phyloP scores from a whole-genome alignment of 2,888 invertebrate species.

The Epistrophella euchroma region DNA sequence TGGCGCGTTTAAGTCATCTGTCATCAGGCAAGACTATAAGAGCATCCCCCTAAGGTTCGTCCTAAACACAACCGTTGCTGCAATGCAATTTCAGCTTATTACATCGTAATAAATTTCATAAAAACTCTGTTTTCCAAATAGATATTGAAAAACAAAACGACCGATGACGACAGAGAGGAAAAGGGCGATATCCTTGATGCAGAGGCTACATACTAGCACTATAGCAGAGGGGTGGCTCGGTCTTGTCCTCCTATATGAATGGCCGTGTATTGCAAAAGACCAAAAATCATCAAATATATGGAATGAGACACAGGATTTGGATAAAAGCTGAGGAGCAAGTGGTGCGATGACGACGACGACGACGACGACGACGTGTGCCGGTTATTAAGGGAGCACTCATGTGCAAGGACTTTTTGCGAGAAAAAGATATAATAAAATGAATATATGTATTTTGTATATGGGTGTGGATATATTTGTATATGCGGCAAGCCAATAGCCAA shows the following conservation, averaged over 20 bases:
- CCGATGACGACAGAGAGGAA: background rate
- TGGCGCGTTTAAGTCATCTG: conserved; percentile 62
- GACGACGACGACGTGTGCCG: conserved; percentile 74
- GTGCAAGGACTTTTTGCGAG: conserved; percentile 59
- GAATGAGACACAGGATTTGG: conserved; percentile 13
- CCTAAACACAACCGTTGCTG: conserved; percentile 53
- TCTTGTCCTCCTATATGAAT: conserved; percentile 3
- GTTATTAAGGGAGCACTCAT: conserved; percentile 74
- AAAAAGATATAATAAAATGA: conserved; percentile 59
- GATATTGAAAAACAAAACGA: conserved; percentile 61
- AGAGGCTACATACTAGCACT: background rate
- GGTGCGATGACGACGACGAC: no score
- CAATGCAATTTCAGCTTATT: conserved; percentile 72
- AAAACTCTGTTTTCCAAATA: conserved; percentile 55
- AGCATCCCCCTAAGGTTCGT: conserved; percentile 27
- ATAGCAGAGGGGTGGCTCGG: conserved; percentile 10
- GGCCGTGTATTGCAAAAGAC: conserved; percentile 7
- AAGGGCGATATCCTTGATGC: conserved; percentile 43
- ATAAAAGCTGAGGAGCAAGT: conserved; percentile 44
- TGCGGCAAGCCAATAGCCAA: background rate
- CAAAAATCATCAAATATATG: conserved; percentile 58
- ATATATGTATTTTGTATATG: conserved; percentile 38
- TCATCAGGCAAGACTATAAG: conserved; percentile 39
- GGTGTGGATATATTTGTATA: conserved; percentile 17
- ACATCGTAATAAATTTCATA: conserved; percentile 72